Base-by-base conservation (phyloP, 2,113 vertebrate species). In the Psophia crepitans region DNA sequence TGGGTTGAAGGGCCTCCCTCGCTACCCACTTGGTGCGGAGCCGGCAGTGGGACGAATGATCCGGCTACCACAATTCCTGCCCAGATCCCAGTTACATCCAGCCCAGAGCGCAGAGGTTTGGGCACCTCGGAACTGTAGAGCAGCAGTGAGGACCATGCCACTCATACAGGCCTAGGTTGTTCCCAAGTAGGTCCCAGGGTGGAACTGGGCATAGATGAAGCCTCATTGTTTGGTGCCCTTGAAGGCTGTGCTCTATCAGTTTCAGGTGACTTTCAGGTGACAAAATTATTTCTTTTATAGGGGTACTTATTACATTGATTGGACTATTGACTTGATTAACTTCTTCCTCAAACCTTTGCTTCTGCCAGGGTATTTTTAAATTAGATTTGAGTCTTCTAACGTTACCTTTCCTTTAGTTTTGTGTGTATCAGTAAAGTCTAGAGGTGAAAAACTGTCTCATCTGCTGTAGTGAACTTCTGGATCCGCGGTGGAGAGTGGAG, bases 291-390 rank as follows among this genome's bases (percentile, higher is more conserved):
- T 88, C 65, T 2, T 56, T 6, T 70, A 2, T 70, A 35, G 24
- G 61, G 37, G 8, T 75, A 24, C 27, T 10, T 78, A 15, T 1
- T 63, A 30, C 3, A 30, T 69, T 79, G 33, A 32, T 11, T 65
- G 41, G 63, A 35, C 17, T 6, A 5, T 5, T 86, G 63, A 43
- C 13, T 79, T 65, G 17, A 63, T 68, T 54, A 80, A 64, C 10
- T 64, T 87, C n/a, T 39, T 78, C 43, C 26, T 70, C 53, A 65
- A 58, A 75, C 22, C 28, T 35, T 89, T 4, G 5, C 77, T 60
- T 95, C 89, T 92, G 74, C 97, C 68, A 93, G 77, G 84, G 44
- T 81, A 57, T 94, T 93, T 94, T 86, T 80, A 41, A 84, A 57
- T 9, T 58, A 74, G 15, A 18, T 61, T 32, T 12, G 2, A 44